Evolutionary conservation across 2,888 invertebrate species (phyloP).

Genomic region (Clanis bilineata): DNA sequence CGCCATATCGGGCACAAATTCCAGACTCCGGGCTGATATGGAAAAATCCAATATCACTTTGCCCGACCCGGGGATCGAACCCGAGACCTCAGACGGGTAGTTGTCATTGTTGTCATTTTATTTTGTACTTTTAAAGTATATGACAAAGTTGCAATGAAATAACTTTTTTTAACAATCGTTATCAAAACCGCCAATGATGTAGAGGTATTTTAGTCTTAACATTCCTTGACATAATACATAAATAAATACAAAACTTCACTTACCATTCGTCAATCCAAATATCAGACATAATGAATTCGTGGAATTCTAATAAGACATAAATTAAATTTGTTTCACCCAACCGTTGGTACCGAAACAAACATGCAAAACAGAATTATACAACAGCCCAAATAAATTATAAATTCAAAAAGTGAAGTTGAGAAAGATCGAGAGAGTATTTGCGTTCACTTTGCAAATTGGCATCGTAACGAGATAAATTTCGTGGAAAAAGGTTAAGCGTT

Average conservation of each 20-base stretch:
- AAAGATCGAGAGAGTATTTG: constrained; percentile 1
- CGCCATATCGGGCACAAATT: too few relatives aligned
- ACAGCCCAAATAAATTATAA: constrained; percentile 5
- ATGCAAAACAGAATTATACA: neutral
- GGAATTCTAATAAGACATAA: neutral
- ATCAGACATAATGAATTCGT: neutral
- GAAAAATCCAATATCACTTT: too few relatives aligned
- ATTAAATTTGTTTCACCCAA: neutral
- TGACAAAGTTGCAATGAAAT: too few relatives aligned
- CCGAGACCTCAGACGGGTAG: too few relatives aligned
- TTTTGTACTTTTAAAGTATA: too few relatives aligned
- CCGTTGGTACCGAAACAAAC: neutral
- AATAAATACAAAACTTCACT: neutral
- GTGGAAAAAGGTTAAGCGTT: constrained; percentile 40
- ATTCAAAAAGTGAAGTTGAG: constrained; percentile 10
- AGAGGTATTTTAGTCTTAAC: too few relatives aligned
- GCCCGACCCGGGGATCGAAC: too few relatives aligned
- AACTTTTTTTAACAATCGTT: too few relatives aligned
- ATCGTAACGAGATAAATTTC: constrained; percentile 36
- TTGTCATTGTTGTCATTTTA: too few relatives aligned
- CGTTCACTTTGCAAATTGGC: constrained; percentile 28
- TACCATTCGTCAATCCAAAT: neutral
- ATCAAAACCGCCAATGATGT: too few relatives aligned
- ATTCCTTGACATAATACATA: too few relatives aligned
- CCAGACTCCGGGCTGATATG: too few relatives aligned